phyloP scores from a whole-genome alignment of 1,140 invertebrate genomes.

The Heliconius nattereri region DNA sequence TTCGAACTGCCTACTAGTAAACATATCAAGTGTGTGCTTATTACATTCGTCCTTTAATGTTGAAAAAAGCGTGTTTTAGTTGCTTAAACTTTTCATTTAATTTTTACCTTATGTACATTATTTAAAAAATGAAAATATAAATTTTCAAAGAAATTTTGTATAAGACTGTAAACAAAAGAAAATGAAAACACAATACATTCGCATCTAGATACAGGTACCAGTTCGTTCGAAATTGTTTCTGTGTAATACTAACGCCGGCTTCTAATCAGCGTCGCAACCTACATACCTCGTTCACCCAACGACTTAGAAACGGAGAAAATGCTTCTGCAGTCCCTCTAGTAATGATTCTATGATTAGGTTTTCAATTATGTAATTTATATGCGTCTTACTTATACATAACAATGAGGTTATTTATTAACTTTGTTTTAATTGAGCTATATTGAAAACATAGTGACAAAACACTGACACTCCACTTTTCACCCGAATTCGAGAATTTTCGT shows the following conservation, averaged over 20 bases:
- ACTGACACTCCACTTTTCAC: no score
- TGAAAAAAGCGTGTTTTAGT: no score
- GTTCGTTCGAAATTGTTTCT: slow-evolving; percentile 9
- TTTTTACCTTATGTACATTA: background rate
- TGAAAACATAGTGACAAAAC: no score
- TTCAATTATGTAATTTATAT: background rate
- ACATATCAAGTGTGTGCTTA: no score
- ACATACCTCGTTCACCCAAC: background rate
- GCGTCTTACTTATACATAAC: background rate
- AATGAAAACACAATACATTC: background rate
- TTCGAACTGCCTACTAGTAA: no score
- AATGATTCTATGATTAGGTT: background rate
- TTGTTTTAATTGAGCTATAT: no score
- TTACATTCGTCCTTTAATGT: no score
- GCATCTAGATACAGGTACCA: background rate
- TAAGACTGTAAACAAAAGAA: background rate
- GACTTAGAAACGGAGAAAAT: slow-evolving; percentile 9
- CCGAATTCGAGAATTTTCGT: no score
- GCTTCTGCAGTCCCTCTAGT: background rate
- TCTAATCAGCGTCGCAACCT: slow-evolving; percentile 7
- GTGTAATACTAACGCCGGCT: slow-evolving; percentile 8
- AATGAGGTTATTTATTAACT: background rate
- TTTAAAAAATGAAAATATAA: background rate
- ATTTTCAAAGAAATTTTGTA: background rate
- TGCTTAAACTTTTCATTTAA: no score